These are phyloP conservation scores for Cantharis flavilabris DNA, from an alignment of 2,888 invertebrate genomes.

Conservation along the genomic window DNA sequence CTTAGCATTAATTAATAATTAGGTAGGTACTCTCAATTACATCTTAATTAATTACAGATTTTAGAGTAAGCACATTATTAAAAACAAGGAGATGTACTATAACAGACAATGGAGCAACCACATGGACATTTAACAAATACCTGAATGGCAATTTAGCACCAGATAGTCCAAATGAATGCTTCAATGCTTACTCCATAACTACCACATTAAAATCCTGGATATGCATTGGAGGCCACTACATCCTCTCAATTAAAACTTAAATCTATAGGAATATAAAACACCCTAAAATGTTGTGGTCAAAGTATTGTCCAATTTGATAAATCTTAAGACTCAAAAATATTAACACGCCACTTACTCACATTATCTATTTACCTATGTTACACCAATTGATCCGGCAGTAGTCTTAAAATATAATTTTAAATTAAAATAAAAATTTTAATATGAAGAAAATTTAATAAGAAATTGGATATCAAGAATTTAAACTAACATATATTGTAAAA, in stretches of 20 bases:
- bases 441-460: slow-evolving; percentile 47
- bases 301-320: slow-evolving; percentile 52
- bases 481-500: slow-evolving; percentile 52
- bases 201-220: slow-evolving; percentile 30
- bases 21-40: slow-evolving; percentile 17
- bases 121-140: slow-evolving; percentile 25
- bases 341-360: slow-evolving; percentile 48
- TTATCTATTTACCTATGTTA: slow-evolving; percentile 51
- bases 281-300: slow-evolving; percentile 41
- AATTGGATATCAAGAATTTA: slow-evolving; percentile 52
- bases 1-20: slow-evolving; percentile 17
- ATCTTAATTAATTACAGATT: slow-evolving; percentile 25
- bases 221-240: slow-evolving; percentile 35
- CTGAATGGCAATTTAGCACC: slow-evolving; percentile 33
- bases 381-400: slow-evolving; percentile 55
- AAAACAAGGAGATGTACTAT: not conserved
- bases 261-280: slow-evolving; percentile 43
- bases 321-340: slow-evolving; percentile 42
- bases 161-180: slow-evolving; percentile 28
- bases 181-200: slow-evolving; percentile 32
- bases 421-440: slow-evolving; percentile 11
- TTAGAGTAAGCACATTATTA: slow-evolving; percentile 30
- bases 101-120: slow-evolving; percentile 19
- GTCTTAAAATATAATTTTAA: slow-evolving; percentile 30
- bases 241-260: slow-evolving; percentile 37